Base-by-base conservation (phyloP, 2,797 vertebrate species). In the Psittacula echo region DNA sequence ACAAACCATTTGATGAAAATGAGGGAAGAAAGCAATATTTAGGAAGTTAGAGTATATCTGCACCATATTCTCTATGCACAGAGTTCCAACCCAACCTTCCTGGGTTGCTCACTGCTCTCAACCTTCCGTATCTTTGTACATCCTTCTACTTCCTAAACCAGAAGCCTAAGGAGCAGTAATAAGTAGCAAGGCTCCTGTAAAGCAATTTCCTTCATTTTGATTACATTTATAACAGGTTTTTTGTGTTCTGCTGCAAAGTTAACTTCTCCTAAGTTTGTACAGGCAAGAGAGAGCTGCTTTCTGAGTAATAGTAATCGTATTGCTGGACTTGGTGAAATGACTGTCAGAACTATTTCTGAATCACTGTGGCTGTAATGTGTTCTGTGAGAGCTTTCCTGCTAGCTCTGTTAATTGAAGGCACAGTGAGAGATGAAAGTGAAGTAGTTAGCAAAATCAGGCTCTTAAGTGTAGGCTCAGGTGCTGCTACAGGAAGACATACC, bases 41-140 rank as follows among this genome's bases (percentile, higher is more conserved):
- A 61, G 53, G 53, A 80, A 56, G 67, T 5, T 65, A 16, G 9
- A 56, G 5, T 58, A 10, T 11, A 68, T 24, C 44, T 85, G 62
- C 24, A 61, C 10, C 7, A 0, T 20, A 6, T 82, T 68, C 62
- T 41, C 7, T 54, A 20, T 2, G 7, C n/a, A 41, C 20, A 30
- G 42, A 74, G 58, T 71, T 74, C n/a, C n/a, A 64, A 8, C 30
- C 34, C 44, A 83, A 9, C 44, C 32, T 83, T 23, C 26, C 9
- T 32, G 22, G 34, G 58, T 37, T 53, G 6, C 39, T 76, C 2
- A 0, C 41, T 66, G n/a, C 21, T 34, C 42, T 54, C 44, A 41
- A 0, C 30, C 41, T 77, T 51, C 45, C 17, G 34, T 77, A 29
- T 68, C 45, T 60, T 16, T 83, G 18, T 70, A 60, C 42, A 3